Evolutionary conservation across 2,113 vertebrate species (phyloP).

Genomic region (Ictalurus furcatus): DNA sequence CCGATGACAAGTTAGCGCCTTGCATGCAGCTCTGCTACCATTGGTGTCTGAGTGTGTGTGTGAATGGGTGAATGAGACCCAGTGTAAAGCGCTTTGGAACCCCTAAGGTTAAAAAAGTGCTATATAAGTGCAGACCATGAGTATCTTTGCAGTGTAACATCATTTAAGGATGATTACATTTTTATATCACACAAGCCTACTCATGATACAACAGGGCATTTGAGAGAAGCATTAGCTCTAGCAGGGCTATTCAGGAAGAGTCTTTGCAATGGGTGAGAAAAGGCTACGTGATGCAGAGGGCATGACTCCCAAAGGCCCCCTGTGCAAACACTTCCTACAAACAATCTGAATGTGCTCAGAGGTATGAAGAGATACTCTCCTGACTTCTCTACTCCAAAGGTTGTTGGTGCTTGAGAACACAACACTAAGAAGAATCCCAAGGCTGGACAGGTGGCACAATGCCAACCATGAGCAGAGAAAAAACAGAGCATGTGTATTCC

Average conservation of each 20-base stretch:
- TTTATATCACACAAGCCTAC: neutral
- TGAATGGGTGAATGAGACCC: too few relatives aligned
- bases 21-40: too few relatives aligned
- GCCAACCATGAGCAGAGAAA: constrained; percentile 38
- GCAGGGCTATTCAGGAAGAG: constrained; percentile 28
- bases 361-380: constrained; percentile 36
- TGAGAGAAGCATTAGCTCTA: constrained; percentile 13
- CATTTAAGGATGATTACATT: neutral
- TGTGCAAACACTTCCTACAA: constrained; percentile 52
- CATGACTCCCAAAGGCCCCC: constrained; percentile 19
- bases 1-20: too few relatives aligned
- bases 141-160: neutral
- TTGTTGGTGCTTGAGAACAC: constrained; percentile 48
- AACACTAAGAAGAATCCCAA: constrained; percentile 47
- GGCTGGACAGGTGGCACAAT: constrained; percentile 28
- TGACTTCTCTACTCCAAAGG: constrained; percentile 31
- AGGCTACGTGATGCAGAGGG: constrained; percentile 2
- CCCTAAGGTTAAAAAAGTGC: too few relatives aligned
- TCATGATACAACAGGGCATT: neutral
- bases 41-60: too few relatives aligned
- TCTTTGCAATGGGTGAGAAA: constrained; percentile 15
- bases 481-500: constrained; percentile 38
- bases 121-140: too few relatives aligned
- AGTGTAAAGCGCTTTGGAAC: too few relatives aligned
- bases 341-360: constrained; percentile 41